Evolutionary conservation across 2,797 vertebrate species (phyloP).

Genomic region (Florisuga fusca): DNA sequence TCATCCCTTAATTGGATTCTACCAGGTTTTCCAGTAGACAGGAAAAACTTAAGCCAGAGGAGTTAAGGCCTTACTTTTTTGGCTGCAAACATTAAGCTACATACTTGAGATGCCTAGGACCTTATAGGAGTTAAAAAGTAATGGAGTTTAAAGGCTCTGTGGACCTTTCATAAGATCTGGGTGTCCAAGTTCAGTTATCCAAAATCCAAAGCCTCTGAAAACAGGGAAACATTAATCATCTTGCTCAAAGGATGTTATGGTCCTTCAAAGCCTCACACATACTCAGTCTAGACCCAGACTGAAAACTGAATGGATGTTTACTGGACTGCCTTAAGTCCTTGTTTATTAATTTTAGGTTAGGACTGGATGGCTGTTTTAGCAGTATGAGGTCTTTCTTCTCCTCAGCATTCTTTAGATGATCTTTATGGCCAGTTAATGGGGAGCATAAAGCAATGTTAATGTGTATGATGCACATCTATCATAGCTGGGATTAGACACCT

Average conservation of each 20-base stretch:
- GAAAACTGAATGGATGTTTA: background rate
- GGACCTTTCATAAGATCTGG: background rate
- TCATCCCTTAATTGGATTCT: background rate
- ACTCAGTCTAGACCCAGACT: background rate
- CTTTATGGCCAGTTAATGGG: background rate
- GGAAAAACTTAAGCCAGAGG: background rate
- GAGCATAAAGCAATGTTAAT: background rate
- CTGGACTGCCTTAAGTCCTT: background rate
- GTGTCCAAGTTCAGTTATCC: background rate
- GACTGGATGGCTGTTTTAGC: background rate
- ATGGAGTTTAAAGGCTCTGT: background rate
- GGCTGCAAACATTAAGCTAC: background rate
- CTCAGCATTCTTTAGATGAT: background rate
- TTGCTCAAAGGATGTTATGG: background rate
- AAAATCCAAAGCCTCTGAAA: background rate
- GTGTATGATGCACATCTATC: background rate
- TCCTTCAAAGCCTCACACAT: background rate
- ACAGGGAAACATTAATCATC: background rate
- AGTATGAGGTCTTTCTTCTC: background rate
- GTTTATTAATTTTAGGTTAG: background rate
- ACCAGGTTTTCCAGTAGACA: background rate
- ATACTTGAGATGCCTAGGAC: background rate
- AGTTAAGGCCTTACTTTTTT: background rate
- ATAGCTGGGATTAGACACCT: background rate
- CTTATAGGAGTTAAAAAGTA: background rate